These are phyloP conservation scores for Muscidifurax raptorellus DNA, from an alignment of 1,140 invertebrate genomes.

Conservation along the genomic window DNA sequence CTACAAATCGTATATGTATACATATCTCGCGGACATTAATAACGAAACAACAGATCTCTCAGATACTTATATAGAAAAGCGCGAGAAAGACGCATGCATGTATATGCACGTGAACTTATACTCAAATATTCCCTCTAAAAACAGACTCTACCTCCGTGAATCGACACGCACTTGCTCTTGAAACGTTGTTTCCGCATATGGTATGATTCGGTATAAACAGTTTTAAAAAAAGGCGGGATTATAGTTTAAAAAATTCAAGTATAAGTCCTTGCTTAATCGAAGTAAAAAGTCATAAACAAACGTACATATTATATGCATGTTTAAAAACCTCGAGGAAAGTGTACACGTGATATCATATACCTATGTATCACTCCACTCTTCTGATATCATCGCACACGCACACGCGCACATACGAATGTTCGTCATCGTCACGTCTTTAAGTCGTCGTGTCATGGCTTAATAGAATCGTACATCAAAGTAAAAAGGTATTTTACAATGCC, in stretches of 20 bases:
- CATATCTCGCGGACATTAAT: background rate
- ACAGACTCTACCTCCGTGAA: background rate
- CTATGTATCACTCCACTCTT: background rate
- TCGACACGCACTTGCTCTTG: background rate
- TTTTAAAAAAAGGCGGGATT: constrained; percentile 24
- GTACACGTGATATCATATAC: background rate
- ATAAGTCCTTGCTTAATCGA: constrained; percentile 25
- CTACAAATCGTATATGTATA: background rate
- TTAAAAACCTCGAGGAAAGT: constrained; percentile 6
- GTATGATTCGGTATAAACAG: background rate
- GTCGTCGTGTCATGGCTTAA: constrained; percentile 31
- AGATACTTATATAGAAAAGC: background rate
- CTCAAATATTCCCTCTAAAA: constrained; percentile 16
- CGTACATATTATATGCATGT: background rate
- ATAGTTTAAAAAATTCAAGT: constrained; percentile 19
- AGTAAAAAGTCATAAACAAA: background rate
- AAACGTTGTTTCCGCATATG: background rate
- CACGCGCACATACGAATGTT: constrained; percentile 7
- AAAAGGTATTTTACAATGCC: background rate
- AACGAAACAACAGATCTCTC: too few relatives aligned
- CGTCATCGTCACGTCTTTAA: constrained; percentile 1
- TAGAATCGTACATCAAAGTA: background rate
- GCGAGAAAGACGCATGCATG: background rate
- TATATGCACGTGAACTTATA: constrained; percentile 13
- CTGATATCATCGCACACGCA: background rate